Base-by-base conservation (phyloP, 2,888 invertebrate species). In the Hydraecia micacea region DNA sequence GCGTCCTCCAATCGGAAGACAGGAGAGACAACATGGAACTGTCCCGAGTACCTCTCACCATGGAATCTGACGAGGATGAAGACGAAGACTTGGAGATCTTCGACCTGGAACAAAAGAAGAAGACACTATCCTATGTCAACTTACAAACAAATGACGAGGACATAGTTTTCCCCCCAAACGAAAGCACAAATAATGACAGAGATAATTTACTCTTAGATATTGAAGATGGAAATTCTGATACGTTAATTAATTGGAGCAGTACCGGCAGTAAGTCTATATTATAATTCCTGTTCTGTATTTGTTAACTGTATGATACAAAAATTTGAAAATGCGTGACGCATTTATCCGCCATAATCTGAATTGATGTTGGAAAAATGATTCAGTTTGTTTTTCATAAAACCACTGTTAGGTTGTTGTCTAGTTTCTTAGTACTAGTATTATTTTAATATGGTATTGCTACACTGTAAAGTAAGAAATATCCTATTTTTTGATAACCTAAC, bases 1-100 rank as follows among this genome's bases (percentile, higher is more conserved):
- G 97, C 25, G 96, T 97, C 15, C 94, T 97, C 9, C 93, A 96
- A 73, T 96, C 97, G 0, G 96, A 97, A 70, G 97, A 97, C 78
- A 90, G 94, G 39, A 92, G 95, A 63, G 96, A 96, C 83, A 97
- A 95, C 81, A 84, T 96, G 60, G 97, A 97, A 89, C 89, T 96
- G 8, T 95, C 97, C 28, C 90, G 95, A 75, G 92, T 97, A 58
- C 97, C 97, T 0, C 89, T 97, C 5, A 97, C 97, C 0, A 95
- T 96, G 95, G 97, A 97, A 69, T 97, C 97, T 0, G 97, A 97
- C 71, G 97, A 97, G 4, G 96, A 97, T 52, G 96, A 97, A 13
- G 97, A 97, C 71, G 97, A 97, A 52, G 97, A 97, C 77, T 87
- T 97, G 46, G 97, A 97, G 85, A 97, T 97, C 88, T 97, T 97